Conservation (phyloP, 1,140 invertebrate species). For the Laupala kohalensis region DNA sequence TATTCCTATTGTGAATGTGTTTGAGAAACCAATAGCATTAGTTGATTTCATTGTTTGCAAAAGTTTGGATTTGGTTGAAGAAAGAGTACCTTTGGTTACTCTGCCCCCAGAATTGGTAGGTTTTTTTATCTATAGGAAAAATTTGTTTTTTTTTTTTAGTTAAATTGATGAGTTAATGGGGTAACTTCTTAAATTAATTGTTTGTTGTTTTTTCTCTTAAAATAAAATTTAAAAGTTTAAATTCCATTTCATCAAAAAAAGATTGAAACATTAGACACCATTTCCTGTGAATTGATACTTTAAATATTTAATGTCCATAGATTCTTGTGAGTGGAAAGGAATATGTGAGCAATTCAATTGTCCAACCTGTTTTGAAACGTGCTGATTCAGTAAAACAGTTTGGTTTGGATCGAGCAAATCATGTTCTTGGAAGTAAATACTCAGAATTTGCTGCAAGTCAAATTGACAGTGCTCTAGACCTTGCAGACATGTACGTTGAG, state of each 20-base stretch:
- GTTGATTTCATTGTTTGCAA: constrained; percentile 60
- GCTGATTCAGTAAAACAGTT: constrained; percentile 66
- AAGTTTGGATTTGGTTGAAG: constrained; percentile 61
- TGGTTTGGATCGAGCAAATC: constrained; percentile 41
- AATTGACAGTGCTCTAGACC: constrained; percentile 53
- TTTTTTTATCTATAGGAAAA: no score
- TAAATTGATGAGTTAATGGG: no score
- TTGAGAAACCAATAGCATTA: constrained; percentile 53
- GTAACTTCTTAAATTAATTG: no score
- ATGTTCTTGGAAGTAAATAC: constrained; percentile 5
- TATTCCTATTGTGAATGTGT: constrained; percentile 46
- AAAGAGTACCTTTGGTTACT: constrained; percentile 58
- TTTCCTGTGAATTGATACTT: no score
- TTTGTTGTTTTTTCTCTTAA: no score
- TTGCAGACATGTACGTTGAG: constrained; percentile 66
- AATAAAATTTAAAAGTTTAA: no score
- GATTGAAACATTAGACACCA: no score
- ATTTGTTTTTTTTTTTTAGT: no score
- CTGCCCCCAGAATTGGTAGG: constrained; percentile 61
- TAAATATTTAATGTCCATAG: constrained; percentile 28
- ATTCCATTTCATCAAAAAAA: no score
- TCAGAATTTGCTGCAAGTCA: constrained; percentile 52
- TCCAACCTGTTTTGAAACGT: constrained; percentile 50
- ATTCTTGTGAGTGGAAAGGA: constrained; percentile 63
- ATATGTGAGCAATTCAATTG: constrained; percentile 49